A percentile compares a stretch with the other conserved stretches of the same genome.
Conservation (phyloP, 23 tunicate species). For the Trididemnum nubilum region DNA sequence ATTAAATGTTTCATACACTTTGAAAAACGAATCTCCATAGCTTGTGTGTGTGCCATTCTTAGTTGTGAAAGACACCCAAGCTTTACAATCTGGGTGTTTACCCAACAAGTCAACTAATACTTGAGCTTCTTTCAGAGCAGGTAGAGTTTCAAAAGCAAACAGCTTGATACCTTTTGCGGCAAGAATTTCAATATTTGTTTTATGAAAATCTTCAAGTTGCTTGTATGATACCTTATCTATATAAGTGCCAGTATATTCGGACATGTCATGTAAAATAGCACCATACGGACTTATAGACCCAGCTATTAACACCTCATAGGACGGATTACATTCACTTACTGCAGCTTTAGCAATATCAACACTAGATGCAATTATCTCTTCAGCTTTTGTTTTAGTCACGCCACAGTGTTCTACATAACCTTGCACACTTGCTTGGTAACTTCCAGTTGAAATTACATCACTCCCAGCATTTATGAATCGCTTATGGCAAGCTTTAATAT, state of each 20-base stretch:
- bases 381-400: conserved; percentile 64
- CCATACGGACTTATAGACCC: conserved; percentile 93
- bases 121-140: conserved; percentile 72
- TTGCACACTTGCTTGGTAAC: conserved; percentile 71
- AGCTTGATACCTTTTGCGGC: conserved; percentile 56
- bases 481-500: conserved; percentile 66
- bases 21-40: conserved; percentile 61
- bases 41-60: conserved; percentile 66
- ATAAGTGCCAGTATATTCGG: conserved; percentile 82
- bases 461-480: conserved; percentile 81
- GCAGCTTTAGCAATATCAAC: conserved; percentile 84
- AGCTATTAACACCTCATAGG: conserved; percentile 41
- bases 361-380: conserved; percentile 52
- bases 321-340: conserved; percentile 26
- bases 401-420: conserved; percentile 66
- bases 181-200: conserved; percentile 50
- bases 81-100: conserved; percentile 72
- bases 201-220: conserved; percentile 59
- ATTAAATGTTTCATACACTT: conserved; percentile 39
- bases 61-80: conserved; percentile 89
- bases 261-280: conserved; percentile 90
- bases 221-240: conserved; percentile 50
- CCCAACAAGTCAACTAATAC: conserved; percentile 53
- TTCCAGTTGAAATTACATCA: conserved; percentile 69
- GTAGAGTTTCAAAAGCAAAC: conserved; percentile 88